Base-by-base conservation (phyloP, 2,888 invertebrate species). In the Polydrusus tereticollis region DNA sequence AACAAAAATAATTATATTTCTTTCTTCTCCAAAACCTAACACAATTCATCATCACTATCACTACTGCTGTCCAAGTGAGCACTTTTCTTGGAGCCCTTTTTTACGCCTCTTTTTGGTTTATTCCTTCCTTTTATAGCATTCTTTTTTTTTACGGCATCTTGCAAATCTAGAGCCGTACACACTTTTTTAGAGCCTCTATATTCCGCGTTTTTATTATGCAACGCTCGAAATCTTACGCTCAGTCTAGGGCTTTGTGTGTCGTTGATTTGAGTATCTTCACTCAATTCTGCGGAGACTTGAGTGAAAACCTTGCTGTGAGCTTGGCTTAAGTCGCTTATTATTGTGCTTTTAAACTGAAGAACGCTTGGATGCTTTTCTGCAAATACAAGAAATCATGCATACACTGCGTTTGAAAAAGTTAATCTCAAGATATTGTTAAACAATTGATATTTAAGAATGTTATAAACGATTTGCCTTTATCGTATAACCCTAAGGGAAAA, bases 181-280 rank as follows among this genome's bases (percentile, higher is more conserved):
- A 77, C 69, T 58, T 73, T 69, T 60, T 63, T 73, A 2, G 64
- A 62, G 0, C 73, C 79, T 33, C 80, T 76, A 47, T 80, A 80
- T 5, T 73, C 69, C 16, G 78, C 78, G 43, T 77, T 78, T 26
- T 72, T 74, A 18, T 71, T 78, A 6, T 52, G 21, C 75, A 77
- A 62, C 5, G 80, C 80, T 62, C 73, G 75, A 7, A 45, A 58
- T 60, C 64, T 73, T 45, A 78, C 58, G 3, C 21, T 63, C 12
- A 33, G 58, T 38, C 64, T 52, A 6, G 64, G 21, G 20, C 43
- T 20, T 21, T n/a, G n/a, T 14, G 2, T 38, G 21, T 20, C 14
- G 20, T 21, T 7, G 12, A n/a, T 12, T 8, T n/a, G 1, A 6
- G 3, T 0, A 14, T 38, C 10, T 12, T 6, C 8, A 1, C 0